These are phyloP conservation scores for Batillaria attramentaria DNA, from an alignment of 1,140 invertebrate genomes.

Conservation along the genomic window DNA sequence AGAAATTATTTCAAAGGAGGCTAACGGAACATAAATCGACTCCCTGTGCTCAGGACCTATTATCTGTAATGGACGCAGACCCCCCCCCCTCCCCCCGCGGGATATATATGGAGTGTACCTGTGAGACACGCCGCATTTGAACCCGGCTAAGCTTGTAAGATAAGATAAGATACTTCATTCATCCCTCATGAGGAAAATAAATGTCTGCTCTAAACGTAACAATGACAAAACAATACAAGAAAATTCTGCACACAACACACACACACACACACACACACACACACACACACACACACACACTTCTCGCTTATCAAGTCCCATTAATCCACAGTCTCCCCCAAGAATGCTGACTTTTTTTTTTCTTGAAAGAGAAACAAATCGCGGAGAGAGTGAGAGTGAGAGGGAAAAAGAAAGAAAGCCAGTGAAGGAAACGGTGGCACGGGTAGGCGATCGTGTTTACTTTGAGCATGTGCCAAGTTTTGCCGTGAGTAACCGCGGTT, in stretches of 20 bases:
- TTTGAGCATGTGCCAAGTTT: slow-evolving; percentile 4
- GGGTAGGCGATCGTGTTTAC: slow-evolving; percentile 7
- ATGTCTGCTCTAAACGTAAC: too few relatives aligned
- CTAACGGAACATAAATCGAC: too few relatives aligned
- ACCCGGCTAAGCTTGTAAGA: too few relatives aligned
- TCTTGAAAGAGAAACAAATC: slow-evolving; percentile 4
- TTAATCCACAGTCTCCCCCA: neutral
- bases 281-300: slow-evolving; percentile 20
- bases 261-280: neutral
- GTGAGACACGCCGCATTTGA: too few relatives aligned
- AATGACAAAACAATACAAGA: neutral
- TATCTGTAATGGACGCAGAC: too few relatives aligned
- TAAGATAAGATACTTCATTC: too few relatives aligned
- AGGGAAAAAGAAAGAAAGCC: neutral
- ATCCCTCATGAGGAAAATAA: too few relatives aligned
- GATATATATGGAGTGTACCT: too few relatives aligned
- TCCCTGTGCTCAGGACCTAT: too few relatives aligned
- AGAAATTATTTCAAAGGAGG: too few relatives aligned
- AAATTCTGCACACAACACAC: neutral
- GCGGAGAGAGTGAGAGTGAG: neutral
- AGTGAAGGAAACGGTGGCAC: neutral
- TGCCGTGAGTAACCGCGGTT: neutral
- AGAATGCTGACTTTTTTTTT: neutral
- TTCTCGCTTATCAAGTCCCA: slow-evolving; percentile 10
- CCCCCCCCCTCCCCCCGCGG: too few relatives aligned